A percentile compares a stretch with the other conserved stretches of the same genome.
Evolutionary conservation across 1,140 invertebrate species (phyloP).

Genomic region (Aphelenchoides avenae): DNA sequence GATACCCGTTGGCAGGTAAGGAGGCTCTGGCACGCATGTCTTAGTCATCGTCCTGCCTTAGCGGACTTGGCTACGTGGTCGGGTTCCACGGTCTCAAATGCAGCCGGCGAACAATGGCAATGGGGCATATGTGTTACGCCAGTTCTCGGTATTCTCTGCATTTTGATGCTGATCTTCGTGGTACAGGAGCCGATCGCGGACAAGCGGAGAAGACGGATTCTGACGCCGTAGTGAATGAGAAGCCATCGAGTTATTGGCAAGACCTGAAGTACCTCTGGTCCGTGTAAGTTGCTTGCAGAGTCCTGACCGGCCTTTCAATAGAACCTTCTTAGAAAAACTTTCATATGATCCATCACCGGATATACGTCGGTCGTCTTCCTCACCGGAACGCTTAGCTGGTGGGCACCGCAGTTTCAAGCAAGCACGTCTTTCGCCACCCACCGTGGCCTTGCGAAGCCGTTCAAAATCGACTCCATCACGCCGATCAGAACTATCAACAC

Average conservation of each 20-base stretch:
- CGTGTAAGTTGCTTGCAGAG: slow-evolving; percentile 27
- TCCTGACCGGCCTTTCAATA: too few species aligned
- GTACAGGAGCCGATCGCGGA: slow-evolving; percentile 71
- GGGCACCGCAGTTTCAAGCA: too few species aligned
- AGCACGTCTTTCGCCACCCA: too few species aligned
- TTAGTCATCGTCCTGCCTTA: slow-evolving; percentile 71
- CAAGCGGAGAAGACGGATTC: slow-evolving; percentile 68
- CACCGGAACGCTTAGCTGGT: slow-evolving; percentile 64
- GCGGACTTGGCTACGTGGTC: slow-evolving; percentile 85
- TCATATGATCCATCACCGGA: slow-evolving; percentile 83
- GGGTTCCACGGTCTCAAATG: slow-evolving; percentile 80
- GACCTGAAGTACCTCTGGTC: slow-evolving; percentile 34
- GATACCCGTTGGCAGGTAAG: slow-evolving; percentile 84
- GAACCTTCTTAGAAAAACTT: slow-evolving; percentile 73
- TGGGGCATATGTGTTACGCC: slow-evolving; percentile 83
- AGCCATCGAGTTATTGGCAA: slow-evolving; percentile 10
- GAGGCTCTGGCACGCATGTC: slow-evolving; percentile 77
- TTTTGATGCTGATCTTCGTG: slow-evolving; percentile 73
- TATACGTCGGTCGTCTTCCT: slow-evolving; percentile 96
- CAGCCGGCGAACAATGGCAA: slow-evolving; percentile 72
- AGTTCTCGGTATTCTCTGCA: slow-evolving; percentile 74
- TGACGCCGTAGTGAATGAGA: slow-evolving; percentile 73
- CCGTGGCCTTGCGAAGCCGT: too few species aligned
- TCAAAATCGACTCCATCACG: too few species aligned
- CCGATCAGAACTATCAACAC: too few species aligned